These are phyloP conservation scores for Nysson spinosus DNA, from an alignment of 2,888 invertebrate species.

Conservation along the genomic window DNA sequence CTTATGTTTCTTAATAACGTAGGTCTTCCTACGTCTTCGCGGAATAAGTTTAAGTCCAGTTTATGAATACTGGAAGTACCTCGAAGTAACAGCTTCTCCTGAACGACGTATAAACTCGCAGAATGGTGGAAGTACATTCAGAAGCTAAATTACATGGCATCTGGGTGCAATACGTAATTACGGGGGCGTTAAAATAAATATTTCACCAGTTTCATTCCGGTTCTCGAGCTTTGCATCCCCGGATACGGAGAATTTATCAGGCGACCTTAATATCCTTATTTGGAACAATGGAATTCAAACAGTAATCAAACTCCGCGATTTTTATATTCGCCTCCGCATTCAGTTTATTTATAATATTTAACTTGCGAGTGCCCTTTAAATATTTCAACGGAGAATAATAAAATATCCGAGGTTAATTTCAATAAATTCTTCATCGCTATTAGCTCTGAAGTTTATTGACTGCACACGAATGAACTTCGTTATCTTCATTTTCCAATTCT, in stretches of 20 bases:
- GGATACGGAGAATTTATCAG: conserved; percentile 8
- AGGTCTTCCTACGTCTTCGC: no score
- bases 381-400: no score
- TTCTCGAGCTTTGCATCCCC: not conserved
- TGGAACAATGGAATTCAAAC: not conserved
- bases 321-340: no score
- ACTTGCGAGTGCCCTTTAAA: no score
- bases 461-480: no score
- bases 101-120: conserved; percentile 10
- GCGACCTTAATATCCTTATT: not conserved
- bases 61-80: conserved; percentile 13
- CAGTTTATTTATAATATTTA: no score
- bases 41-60: conserved; percentile 4
- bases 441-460: no score
- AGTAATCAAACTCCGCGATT: no score
- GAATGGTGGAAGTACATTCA: conserved; percentile 15
- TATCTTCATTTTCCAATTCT: no score
- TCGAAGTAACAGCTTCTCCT: conserved; percentile 3
- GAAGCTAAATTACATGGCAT: conserved; percentile 37
- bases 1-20: no score
- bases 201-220: conserved; percentile 40
- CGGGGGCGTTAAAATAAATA: conserved; percentile 56
- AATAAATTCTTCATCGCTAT: no score
- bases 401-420: no score
- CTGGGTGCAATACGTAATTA: conserved; percentile 51